A percentile compares a stretch with the other conserved stretches of the same genome.
Conservation (phyloP, 2,113 vertebrate species). For the Pollimyrus isidori region DNA sequence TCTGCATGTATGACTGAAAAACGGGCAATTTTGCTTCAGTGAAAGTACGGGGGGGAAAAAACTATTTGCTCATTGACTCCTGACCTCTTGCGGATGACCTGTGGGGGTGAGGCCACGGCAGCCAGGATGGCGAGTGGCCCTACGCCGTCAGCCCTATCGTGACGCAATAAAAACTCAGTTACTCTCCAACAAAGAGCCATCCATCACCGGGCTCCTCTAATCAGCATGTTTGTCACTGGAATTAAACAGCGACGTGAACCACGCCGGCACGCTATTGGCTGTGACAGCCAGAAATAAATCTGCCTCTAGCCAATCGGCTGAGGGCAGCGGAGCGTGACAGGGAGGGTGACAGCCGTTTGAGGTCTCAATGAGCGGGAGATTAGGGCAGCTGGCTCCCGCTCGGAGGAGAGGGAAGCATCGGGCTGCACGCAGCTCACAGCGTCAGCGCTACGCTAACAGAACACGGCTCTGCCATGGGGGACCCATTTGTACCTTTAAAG, state of each 20-base stretch:
- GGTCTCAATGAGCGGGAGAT: conserved; percentile 61
- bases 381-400: conserved; percentile 54
- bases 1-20: conserved; percentile 68
- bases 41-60: conserved; percentile 46
- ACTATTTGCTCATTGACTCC: conserved; percentile 64
- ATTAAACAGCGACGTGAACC: conserved; percentile 64
- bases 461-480: conserved; percentile 47
- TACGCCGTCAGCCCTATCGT: conserved; percentile 72
- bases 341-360: conserved; percentile 55
- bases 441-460: conserved; percentile 28
- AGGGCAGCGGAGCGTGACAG: conserved; percentile 60
- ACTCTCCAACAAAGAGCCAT: conserved; percentile 68
- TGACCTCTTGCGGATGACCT: conserved; percentile 62
- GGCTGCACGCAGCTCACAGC: conserved; percentile 47
- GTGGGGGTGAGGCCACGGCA: conserved; percentile 42
- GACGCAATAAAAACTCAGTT: conserved; percentile 69
- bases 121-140: conserved; percentile 46
- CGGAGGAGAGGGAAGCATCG: conserved; percentile 56
- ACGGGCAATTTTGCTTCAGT: conserved; percentile 56
- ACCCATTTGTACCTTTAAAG: conserved; percentile 60
- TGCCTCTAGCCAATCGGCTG: conserved; percentile 64
- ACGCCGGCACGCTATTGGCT: conserved; percentile 63
- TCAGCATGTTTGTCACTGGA: conserved; percentile 76
- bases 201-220: conserved; percentile 71
- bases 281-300: conserved; percentile 76